Evolutionary conservation across 1,140 invertebrate species (phyloP), one percentile per base, ranked within the genome.

Genomic region (Andricus grossulariae): DNA sequence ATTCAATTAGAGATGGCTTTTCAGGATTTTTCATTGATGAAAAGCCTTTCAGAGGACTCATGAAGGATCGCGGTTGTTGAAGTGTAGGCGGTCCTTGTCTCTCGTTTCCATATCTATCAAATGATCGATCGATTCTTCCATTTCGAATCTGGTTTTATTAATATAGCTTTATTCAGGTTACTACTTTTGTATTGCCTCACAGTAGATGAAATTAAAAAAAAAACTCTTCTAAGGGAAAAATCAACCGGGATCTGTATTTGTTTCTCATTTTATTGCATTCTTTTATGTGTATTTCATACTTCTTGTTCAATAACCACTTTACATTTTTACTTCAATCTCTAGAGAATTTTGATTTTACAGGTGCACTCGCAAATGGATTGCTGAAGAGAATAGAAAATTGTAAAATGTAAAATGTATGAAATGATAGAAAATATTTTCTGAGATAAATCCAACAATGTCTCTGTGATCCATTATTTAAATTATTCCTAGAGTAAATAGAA

Each of bases 61-160:
- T 39, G 25, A 39, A 13, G 57, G 57, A 25, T 39, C 13, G 21
- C 11, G 21, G 57, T n/a, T 66, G 16, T 66, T 60, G 13, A 66
- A 66, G 57, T 66, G 57, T 66, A 66, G 60, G 60, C 60, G 25
- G 60, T 45, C 10, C 60, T 66, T 66, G 15, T 66, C 39, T 66
- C 25, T n/a, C 39, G 60, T 66, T 66, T 15, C 39, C n/a, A 16
- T 39, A 66, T n/a, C 60, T 45, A 10, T 66, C 60, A 32, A 7
- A 8, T 45, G 60, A 66, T 66, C 60, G 60, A 66, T 66, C 60
- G 60, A 66, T 5, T 3, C 21, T 32, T 5, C 4, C 3, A 32
- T 39, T 66, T 66, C 60, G 7, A 66, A 66, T 39, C 60, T 66
- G 13, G 32, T 66, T 66, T 66, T 66, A 66, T 66, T 66, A 66